Evolutionary conservation across 2,113 vertebrate genomes (phyloP), one percentile per base, ranked within the genome.

Genomic region (Fulica atra): DNA sequence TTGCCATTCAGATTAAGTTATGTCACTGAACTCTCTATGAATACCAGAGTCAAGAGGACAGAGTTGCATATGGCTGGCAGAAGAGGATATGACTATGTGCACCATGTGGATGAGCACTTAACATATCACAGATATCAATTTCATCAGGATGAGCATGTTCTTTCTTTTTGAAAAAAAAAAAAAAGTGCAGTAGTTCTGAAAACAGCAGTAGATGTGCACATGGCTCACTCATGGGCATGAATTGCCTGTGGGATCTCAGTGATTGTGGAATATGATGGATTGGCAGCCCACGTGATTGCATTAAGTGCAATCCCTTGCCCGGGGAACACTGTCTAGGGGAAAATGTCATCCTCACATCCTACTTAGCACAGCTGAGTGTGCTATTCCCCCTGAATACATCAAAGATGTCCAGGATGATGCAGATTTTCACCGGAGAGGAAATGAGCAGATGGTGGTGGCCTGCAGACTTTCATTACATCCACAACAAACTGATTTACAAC

Each of bases 241-340:
- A 20, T 42, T 78, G 36, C 40, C 38, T 70, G 29, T 17, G 56
- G 21, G 14, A 33, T 68, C 25, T 89, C 53, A 16, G 19, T 29
- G 46, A 21, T 9, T 25, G 20, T 21, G 13, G 20, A 81, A 50
- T 65, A 57, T 26, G 35, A 88, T 15, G 42, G 59, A 59, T 42
- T 1, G 0, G 23, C 25, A 73, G 36, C 16, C 44, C 35, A 24
- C 0, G 0, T 26, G 35, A 42, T 14, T 51, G 5, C 24, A 51
- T 42, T 29, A 87, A 63, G 70, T 1, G 5, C 33, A 48, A 48
- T 48, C 48, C 9, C 28, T 65, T 72, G 16, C 9, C 10, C 44
- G 76, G 24, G 11, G 50, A 72, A 76, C 44, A 38, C 8, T 60
- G 42, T n/a, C 16, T 21, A 36, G 53, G 50, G 21, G 38, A 69